These are phyloP conservation scores for Eupeodes corollae DNA, from an alignment of 1,140 invertebrate species.

Conservation along the genomic window DNA sequence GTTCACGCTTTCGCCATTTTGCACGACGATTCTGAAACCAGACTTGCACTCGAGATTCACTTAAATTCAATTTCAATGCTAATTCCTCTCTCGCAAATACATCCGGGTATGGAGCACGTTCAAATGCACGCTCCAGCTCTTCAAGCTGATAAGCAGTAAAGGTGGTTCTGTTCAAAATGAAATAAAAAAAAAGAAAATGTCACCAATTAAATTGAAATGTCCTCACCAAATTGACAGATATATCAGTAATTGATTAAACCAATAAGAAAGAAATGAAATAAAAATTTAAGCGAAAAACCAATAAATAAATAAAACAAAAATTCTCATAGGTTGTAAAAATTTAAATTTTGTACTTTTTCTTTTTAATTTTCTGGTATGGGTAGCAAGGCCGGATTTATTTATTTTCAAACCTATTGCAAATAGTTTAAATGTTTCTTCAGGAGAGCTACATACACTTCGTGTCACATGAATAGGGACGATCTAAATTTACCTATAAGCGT, in stretches of 20 bases:
- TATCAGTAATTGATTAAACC: neutral
- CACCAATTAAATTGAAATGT: neutral
- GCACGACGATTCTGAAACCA: conserved; percentile 82
- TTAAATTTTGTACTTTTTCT: too few species aligned
- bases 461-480: too few species aligned
- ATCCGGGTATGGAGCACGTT: conserved; percentile 90
- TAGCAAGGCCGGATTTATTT: too few species aligned
- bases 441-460: too few species aligned
- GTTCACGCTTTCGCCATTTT: conserved; percentile 96
- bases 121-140: conserved; percentile 86
- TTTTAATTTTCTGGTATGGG: too few species aligned
- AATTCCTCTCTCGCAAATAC: conserved; percentile 92
- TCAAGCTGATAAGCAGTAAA: conserved; percentile 94
- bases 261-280: too few species aligned
- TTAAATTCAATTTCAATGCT: conserved; percentile 77
- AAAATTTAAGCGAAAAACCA: too few species aligned
- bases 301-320: too few species aligned
- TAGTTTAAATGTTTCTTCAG: too few species aligned
- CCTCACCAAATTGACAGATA: neutral
- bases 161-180: conserved; percentile 64
- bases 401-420: too few species aligned
- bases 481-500: too few species aligned
- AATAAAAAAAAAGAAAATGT: neutral
- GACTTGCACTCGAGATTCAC: conserved; percentile 84
- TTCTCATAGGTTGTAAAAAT: too few species aligned